Evolutionary conservation across 2,113 vertebrate genomes (phyloP).

Genomic region (Cynoglossus semilaevis): DNA sequence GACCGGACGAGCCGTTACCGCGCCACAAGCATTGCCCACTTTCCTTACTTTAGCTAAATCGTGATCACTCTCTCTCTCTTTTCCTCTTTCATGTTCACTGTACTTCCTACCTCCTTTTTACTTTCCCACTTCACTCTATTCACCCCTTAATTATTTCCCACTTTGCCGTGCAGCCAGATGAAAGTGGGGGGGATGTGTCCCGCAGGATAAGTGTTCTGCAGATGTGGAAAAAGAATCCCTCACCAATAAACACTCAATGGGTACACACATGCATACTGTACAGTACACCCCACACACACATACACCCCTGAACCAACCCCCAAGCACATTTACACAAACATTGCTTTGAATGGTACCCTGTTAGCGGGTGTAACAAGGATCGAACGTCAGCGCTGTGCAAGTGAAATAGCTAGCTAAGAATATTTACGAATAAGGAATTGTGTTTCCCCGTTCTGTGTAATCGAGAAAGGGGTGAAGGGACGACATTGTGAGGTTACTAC

Average conservation of each 20-base stretch:
- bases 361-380: no score
- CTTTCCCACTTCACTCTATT: conserved; percentile 47
- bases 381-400: conserved; percentile 16
- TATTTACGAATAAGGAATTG: neutral
- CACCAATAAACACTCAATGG: conserved; percentile 42
- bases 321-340: neutral
- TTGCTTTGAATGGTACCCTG: neutral
- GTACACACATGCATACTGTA: conserved; percentile 15
- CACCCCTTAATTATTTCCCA: conserved; percentile 47
- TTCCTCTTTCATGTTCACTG: conserved; percentile 47
- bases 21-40: conserved; percentile 44
- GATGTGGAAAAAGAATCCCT: conserved; percentile 40
- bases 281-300: neutral
- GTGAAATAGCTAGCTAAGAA: conserved; percentile 19
- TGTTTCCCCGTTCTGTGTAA: neutral
- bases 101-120: conserved; percentile 55
- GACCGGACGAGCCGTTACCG: conserved; percentile 65
- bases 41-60: conserved; percentile 52
- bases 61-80: conserved; percentile 27
- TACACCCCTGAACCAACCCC: neutral
- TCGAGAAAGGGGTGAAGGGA: no score
- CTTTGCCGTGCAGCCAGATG: conserved; percentile 25
- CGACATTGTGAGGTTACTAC: no score
- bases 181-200: conserved; percentile 20
- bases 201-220: conserved; percentile 41